Conservation (phyloP, 2,113 vertebrate species). For the Montifringilla adamsi region DNA sequence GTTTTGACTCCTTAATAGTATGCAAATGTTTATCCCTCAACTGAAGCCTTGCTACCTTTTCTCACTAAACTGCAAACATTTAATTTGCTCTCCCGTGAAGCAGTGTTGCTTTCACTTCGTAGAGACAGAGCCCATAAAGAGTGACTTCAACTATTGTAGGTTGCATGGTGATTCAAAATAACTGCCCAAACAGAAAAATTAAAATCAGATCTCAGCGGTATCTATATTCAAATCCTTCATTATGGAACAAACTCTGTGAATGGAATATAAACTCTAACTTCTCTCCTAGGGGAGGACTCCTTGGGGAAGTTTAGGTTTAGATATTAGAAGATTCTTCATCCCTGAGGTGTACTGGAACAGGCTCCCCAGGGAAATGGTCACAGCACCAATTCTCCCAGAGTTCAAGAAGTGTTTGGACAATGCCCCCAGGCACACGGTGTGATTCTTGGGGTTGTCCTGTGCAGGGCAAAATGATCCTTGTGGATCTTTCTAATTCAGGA, state of each 20-base stretch:
- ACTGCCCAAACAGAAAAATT: background rate
- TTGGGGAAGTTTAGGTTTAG: background rate
- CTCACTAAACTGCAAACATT: background rate
- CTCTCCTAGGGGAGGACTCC: background rate
- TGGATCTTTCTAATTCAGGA: background rate
- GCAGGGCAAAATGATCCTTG: background rate
- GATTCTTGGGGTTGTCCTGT: background rate
- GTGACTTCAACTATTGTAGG: background rate
- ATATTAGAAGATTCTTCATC: too few relatives aligned
- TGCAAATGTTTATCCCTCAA: background rate
- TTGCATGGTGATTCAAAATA: background rate
- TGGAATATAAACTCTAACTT: background rate
- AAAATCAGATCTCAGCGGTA: background rate
- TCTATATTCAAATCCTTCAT: background rate
- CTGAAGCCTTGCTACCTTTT: background rate
- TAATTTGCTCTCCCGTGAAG: background rate
- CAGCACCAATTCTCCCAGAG: background rate
- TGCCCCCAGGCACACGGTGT: accelerated
- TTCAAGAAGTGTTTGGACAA: background rate
- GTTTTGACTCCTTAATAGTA: background rate
- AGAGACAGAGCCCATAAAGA: background rate
- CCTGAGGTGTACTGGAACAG: background rate
- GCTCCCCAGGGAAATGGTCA: too few relatives aligned
- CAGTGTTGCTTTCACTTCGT: accelerated
- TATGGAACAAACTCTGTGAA: background rate